Conservation (phyloP, 2,888 invertebrate species). For the Bombylius major region DNA sequence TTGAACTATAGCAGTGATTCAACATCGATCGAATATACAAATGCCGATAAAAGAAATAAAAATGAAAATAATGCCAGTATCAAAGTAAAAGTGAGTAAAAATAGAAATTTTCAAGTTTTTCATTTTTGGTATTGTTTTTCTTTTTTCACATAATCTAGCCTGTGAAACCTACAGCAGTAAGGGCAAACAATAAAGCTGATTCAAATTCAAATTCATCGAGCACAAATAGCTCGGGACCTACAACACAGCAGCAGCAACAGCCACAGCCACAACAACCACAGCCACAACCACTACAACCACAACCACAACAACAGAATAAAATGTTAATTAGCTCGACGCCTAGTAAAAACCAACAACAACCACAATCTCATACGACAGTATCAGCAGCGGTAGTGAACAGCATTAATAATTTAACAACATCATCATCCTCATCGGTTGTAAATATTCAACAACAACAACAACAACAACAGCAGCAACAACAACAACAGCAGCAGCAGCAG, state of each 20-base stretch:
- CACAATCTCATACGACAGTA: slow-evolving; percentile 26
- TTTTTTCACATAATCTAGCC: slow-evolving; percentile 44
- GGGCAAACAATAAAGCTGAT: slow-evolving; percentile 40
- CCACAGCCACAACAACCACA: slow-evolving; percentile 24
- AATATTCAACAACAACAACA: slow-evolving; percentile 17
- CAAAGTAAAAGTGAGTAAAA: slow-evolving; percentile 37
- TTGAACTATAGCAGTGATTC: slow-evolving; percentile 72
- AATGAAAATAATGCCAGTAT: slow-evolving; percentile 31
- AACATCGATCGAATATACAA: slow-evolving; percentile 25
- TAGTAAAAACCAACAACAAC: slow-evolving; percentile 29
- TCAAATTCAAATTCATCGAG: slow-evolving; percentile 16
- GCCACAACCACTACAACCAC: slow-evolving; percentile 15
- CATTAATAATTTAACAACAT: background rate
- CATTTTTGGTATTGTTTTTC: slow-evolving; percentile 15
- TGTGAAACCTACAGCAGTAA: slow-evolving; percentile 75
- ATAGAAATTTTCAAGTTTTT: background rate
- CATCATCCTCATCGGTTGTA: slow-evolving; percentile 26
- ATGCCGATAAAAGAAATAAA: slow-evolving; percentile 50
- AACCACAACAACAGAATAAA: slow-evolving; percentile 14
- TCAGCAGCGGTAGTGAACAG: slow-evolving; percentile 10
- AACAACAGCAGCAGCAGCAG: slow-evolving; percentile 9
- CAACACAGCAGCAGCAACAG: slow-evolving; percentile 10
- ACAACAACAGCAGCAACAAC: too few species aligned
- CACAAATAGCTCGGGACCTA: slow-evolving; percentile 16
- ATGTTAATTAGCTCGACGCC: slow-evolving; percentile 32